Base-by-base conservation (phyloP, 23 tunicate species). In the Trididemnum nubilum region DNA sequence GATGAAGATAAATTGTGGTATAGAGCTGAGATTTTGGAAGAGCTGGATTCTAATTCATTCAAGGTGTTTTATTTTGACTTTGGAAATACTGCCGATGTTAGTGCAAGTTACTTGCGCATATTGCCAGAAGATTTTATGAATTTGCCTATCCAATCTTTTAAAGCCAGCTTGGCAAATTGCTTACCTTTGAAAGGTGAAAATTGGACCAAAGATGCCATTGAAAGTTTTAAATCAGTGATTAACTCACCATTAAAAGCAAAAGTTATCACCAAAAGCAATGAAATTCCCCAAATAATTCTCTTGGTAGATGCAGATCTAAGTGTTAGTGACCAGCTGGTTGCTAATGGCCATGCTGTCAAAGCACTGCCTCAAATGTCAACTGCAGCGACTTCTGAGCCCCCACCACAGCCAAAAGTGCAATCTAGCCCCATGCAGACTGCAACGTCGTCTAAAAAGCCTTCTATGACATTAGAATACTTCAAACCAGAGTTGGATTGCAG, bases 1-100 rank as follows among this genome's bases (percentile, higher is more conserved):
- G 31, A 27, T 36, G 83, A 80, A 58, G 83, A 80, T 37, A 5
- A 63, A 3, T n/a, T 63, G 74, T 80, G 83, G 83, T 80, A 80
- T 29, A 80, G 83, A 80, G 83, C 73, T 22, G 57, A 35, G 27
- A 74, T 80, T 15, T 15, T 80, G 28, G 29, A 80, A 2, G 64
- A 29, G 2, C 21, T 57, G 23, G 4, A 35, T 26, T 57, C 30
- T 69, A 37, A 81, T 40, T 18, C 25, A 21, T 31, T 32, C 12
- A 21, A 64, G 64, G 85, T 81, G 3, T 36, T 36, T 1, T 81
- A 60, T 69, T n/a, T 81, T 32, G 85, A 81, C 49, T 81, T 60
- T 81, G 85, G 85, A 49, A 81, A 81, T 37, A 25, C 37, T 2
- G 78, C 74, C 22, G 27, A 67, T 2, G 85, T 81, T 12, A 21